Percentiles rank a stretch among this genome's conserved stretches.
These are phyloP conservation scores for Urocyon cinereoargenteus DNA, from an alignment of 2,797 vertebrate species.

Conservation along the genomic window DNA sequence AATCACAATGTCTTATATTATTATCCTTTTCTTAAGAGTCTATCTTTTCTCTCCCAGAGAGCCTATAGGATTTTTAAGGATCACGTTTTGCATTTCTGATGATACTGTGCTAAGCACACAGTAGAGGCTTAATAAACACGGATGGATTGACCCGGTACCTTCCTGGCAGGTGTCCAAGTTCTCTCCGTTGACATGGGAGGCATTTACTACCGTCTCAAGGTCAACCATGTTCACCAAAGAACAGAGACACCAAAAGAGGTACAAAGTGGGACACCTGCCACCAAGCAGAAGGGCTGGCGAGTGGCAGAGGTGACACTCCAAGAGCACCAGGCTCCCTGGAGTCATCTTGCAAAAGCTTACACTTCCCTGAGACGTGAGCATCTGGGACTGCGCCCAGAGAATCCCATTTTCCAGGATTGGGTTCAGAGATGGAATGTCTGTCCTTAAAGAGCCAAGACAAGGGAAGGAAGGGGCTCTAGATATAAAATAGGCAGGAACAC, in stretches of 20 bases:
- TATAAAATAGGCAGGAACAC: slow-evolving; percentile 64
- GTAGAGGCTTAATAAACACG: background rate
- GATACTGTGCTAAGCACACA: background rate
- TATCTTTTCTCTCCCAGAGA: slow-evolving; percentile 35
- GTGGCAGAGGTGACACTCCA: background rate
- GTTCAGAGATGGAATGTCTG: background rate
- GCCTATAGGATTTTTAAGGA: slow-evolving; percentile 5
- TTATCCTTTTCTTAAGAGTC: slow-evolving; percentile 57
- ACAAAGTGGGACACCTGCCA: background rate
- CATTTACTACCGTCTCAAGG: background rate
- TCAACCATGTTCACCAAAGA: slow-evolving; percentile 5
- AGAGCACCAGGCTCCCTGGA: background rate
- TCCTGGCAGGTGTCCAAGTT: background rate
- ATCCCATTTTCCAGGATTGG: background rate
- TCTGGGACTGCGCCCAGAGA: background rate
- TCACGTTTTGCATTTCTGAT: background rate
- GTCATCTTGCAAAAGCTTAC: background rate
- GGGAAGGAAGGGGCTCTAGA: slow-evolving; percentile 58
- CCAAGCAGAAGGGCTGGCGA: background rate
- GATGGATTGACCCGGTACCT: background rate
- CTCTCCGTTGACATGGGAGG: background rate
- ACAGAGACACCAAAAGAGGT: background rate
- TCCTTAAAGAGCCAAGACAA: slow-evolving; percentile 58
- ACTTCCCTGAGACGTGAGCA: background rate
- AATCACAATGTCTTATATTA: slow-evolving; percentile 61